phyloP scores from a whole-genome alignment of 2,797 vertebrate species.

The Myotis findleyi region DNA sequence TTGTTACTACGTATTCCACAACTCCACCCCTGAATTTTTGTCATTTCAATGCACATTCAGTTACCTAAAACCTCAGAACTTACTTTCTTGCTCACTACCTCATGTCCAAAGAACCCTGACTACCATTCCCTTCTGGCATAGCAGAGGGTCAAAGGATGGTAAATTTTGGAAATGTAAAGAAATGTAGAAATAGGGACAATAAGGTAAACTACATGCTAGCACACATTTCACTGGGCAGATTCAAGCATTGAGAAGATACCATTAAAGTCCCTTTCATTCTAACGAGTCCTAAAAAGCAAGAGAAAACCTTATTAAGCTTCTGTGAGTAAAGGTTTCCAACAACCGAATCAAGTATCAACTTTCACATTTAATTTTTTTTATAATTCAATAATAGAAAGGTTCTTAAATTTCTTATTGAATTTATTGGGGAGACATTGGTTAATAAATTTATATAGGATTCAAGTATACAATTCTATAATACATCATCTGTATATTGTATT shows the following conservation, averaged over 20 bases:
- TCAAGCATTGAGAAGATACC: not conserved
- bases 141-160: not conserved
- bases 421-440: not conserved
- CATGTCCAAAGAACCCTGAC: not conserved
- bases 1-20: not conserved
- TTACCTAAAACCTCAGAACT: not conserved
- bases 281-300: not conserved
- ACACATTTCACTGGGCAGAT: not conserved
- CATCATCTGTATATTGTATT: not conserved
- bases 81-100: not conserved
- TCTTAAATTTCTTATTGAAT: not conserved
- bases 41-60: not conserved
- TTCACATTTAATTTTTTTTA: constrained; percentile 27
- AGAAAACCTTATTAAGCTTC: not conserved
- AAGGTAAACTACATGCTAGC: not conserved
- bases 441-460: not conserved
- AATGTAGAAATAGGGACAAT: not conserved
- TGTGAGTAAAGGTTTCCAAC: constrained; percentile 1
- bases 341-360: not conserved
- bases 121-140: not conserved
- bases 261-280: not conserved
- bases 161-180: not conserved
- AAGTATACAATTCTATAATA: not conserved
- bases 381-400: not conserved
- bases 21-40: not conserved